These are phyloP conservation scores for Drosophila kanapiae DNA, from an alignment of 1,140 invertebrate species.

Conservation along the genomic window DNA sequence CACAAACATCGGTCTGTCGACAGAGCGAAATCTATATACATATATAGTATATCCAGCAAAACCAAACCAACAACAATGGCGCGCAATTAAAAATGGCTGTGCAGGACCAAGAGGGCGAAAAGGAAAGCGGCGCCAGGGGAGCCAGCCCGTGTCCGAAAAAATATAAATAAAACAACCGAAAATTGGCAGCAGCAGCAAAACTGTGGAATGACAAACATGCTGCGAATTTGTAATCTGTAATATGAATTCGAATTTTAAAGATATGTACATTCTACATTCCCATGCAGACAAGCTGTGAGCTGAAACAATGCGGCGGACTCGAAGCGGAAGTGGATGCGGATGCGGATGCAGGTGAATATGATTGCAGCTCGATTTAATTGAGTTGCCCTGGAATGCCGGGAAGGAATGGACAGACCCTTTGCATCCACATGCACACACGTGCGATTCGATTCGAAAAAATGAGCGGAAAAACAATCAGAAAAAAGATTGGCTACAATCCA, in stretches of 20 bases:
- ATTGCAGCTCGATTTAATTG: constrained; percentile 79
- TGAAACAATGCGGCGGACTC: constrained; percentile 45
- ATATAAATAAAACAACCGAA: constrained; percentile 45
- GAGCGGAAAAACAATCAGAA: constrained; percentile 36
- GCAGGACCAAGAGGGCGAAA: constrained; percentile 13
- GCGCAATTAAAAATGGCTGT: constrained; percentile 79
- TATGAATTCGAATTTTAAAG: constrained; percentile 70
- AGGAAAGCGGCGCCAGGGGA: background rate
- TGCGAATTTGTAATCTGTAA: constrained; percentile 83
- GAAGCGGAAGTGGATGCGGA: constrained; percentile 23
- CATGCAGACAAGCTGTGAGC: constrained; percentile 22
- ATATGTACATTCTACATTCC: constrained; percentile 38
- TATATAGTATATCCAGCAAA: constrained; percentile 8
- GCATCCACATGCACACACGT: constrained; percentile 6
- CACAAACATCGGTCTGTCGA: constrained; percentile 33
- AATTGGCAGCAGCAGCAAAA: constrained; percentile 36
- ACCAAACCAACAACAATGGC: constrained; percentile 70
- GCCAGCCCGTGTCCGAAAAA: constrained; percentile 8
- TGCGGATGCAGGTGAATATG: constrained; percentile 64
- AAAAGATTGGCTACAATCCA: constrained; percentile 71
- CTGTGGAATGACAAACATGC: constrained; percentile 78
- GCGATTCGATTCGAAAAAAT: constrained; percentile 10
- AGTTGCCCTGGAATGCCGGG: constrained; percentile 59
- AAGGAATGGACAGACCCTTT: constrained; percentile 15
- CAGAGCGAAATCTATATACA: constrained; percentile 11